Conservation (phyloP, 2,888 invertebrate species). For the Macaria liturata region DNA sequence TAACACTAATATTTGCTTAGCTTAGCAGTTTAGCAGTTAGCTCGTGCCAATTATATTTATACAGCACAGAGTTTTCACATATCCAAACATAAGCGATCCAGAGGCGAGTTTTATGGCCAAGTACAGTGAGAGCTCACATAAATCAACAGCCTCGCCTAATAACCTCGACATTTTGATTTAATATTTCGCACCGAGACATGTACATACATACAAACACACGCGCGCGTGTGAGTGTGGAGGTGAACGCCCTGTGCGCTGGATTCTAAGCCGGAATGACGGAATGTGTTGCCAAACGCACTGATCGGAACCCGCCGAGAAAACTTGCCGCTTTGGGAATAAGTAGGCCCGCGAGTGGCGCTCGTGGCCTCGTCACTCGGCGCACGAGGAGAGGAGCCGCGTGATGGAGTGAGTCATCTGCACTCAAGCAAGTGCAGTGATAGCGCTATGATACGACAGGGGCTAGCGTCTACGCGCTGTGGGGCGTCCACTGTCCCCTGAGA, state of each 20-base stretch:
- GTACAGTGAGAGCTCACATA: conserved; percentile 1
- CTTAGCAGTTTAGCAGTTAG: no score
- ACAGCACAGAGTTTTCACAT: no score
- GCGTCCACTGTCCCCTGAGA: no score
- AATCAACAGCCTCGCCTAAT: conserved; percentile 13
- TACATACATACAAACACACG: conserved; percentile 32
- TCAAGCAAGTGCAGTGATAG: no score
- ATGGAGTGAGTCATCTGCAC: conserved; percentile 10
- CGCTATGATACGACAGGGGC: no score
- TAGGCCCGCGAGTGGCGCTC: conserved; percentile 38
- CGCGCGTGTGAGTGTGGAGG: conserved; percentile 52
- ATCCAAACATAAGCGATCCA: no score
- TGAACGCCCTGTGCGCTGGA: conserved; percentile 68
- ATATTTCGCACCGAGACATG: conserved; percentile 32
- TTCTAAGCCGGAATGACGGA: conserved; percentile 66
- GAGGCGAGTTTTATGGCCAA: no score
- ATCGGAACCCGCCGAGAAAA: conserved; percentile 68
- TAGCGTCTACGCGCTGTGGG: no score
- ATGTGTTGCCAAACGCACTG: conserved; percentile 78
- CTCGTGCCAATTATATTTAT: no score
- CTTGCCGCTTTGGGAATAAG: conserved; percentile 58
- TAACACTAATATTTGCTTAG: no score
- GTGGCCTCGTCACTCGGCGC: conserved; percentile 12
- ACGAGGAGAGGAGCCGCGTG: conserved; percentile 4
- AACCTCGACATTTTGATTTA: conserved; percentile 33